These are phyloP conservation scores for Delia radicum DNA, from an alignment of 1,140 invertebrate species.

Conservation along the genomic window DNA sequence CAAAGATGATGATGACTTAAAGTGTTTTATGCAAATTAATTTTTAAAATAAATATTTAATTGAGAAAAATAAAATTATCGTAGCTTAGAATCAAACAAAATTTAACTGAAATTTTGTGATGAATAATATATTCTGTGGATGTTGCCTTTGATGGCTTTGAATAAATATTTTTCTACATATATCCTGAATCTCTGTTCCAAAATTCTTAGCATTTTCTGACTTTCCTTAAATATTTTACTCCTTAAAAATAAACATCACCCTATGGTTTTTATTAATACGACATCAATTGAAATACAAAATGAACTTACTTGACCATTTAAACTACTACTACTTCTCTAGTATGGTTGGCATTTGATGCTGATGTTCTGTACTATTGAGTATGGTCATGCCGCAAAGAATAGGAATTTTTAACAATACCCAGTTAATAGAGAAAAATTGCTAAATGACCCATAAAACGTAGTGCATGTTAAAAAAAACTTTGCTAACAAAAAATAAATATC, in stretches of 20 bases:
- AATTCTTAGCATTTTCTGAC: no score
- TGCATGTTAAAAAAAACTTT: not conserved
- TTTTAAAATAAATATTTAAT: no score
- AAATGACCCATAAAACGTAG: slow-evolving; percentile 20
- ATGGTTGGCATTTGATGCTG: not conserved
- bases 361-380: not conserved
- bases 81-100: no score
- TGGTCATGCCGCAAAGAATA: not conserved
- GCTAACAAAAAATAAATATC: not conserved
- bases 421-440: slow-evolving; percentile 23
- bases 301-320: not conserved
- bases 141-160: no score
- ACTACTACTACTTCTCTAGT: not conserved
- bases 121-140: no score
- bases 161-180: no score
- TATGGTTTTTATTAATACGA: not conserved
- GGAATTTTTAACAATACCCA: not conserved
- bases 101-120: no score
- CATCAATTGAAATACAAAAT: not conserved
- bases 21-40: no score
- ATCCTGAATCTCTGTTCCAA: no score
- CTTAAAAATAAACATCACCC: not conserved
- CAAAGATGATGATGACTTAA: no score
- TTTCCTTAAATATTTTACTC: no score
- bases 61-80: no score